Evolutionary conservation across 1,140 invertebrate genomes (phyloP), one percentile per base, ranked within the genome.

Genomic region (Ceratosolen solmsi): DNA sequence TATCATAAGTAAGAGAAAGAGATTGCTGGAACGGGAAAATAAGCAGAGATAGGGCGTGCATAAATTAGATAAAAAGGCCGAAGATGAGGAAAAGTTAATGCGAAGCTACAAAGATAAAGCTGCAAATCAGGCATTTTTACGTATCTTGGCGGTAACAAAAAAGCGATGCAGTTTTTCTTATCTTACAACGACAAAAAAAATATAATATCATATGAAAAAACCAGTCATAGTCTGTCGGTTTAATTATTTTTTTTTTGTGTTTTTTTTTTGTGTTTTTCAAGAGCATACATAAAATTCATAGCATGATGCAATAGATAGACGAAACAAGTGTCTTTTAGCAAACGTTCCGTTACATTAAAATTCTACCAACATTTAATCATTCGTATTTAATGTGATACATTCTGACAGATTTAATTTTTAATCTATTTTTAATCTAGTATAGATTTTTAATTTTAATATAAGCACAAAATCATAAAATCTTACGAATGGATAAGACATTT

Each of bases 11-110:
- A 33, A 33, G 60, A 33, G 30, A 63, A 36, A 60, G 33, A 33
- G 60, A 63, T 27, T 9, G 13, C 13, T 5, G 1, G 11, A 36
- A 63, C 60, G 30, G 60, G 13, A 36, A 63, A 63, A 63, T 33
- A 63, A 63, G 60, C 30, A 63, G 27, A 63, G 60, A 63, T 63
- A 63, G 60, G 60, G 15, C 17, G 60, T 63, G 25, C 60, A 63
- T 63, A 63, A 63, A 63, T 63, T 63, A 63, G 60, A 63, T 63
- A 63, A 63, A 63, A 63, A 33, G 60, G 0, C 25, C 15, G n/a
- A 13, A 63, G 60, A 27, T 17, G 27, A 27, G 3, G 13, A 63
- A 27, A 63, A 63, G 60, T 63, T 33, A 63, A 63, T 36, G 30
- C 30, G 60, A 63, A 30, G 30, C 30, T 30, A 27, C 56, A 63